Evolutionary conservation across 2,888 invertebrate genomes (phyloP).

Genomic region (Aporophyla lueneburgensis): DNA sequence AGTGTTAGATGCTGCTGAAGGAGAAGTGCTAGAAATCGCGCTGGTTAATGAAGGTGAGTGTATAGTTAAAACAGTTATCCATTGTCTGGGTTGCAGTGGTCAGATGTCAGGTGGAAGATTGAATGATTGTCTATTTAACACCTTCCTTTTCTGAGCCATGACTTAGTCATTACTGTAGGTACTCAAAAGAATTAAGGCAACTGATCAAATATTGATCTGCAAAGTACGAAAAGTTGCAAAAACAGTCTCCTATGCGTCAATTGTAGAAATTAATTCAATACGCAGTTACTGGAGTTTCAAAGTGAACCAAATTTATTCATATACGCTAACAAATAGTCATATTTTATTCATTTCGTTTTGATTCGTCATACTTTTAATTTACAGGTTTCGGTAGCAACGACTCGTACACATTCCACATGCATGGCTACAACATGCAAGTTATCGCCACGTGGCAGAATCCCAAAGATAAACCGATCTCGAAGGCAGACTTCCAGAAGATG

Average conservation of each 20-base stretch:
- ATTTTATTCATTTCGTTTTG: too few species aligned
- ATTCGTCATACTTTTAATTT: constrained; percentile 50
- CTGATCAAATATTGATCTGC: neutral
- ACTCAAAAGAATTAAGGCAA: neutral
- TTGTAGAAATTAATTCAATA: neutral
- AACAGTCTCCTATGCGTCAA: too few species aligned
- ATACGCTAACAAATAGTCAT: neutral
- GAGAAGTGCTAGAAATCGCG: constrained; percentile 90
- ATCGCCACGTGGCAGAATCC: constrained; percentile 83
- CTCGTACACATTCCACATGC: constrained; percentile 92
- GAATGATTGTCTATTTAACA: neutral
- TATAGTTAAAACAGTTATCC: neutral
- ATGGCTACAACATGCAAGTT: constrained; percentile 90
- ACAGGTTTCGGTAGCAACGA: constrained; percentile 88
- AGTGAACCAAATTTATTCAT: neutral
- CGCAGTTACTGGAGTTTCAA: too few species aligned
- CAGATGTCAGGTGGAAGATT: too few species aligned
- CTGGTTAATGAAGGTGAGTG: constrained; percentile 91
- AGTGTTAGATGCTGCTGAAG: constrained; percentile 85
- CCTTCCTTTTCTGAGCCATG: neutral
- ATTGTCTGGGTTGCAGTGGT: too few species aligned
- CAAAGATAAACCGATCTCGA: constrained; percentile 80
- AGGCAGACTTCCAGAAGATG: constrained; percentile 79
- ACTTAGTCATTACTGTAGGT: neutral
- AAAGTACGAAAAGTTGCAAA: neutral